These are phyloP conservation scores for Hyperoplus immaculatus DNA, from an alignment of 2,797 vertebrate genomes.

Conservation along the genomic window DNA sequence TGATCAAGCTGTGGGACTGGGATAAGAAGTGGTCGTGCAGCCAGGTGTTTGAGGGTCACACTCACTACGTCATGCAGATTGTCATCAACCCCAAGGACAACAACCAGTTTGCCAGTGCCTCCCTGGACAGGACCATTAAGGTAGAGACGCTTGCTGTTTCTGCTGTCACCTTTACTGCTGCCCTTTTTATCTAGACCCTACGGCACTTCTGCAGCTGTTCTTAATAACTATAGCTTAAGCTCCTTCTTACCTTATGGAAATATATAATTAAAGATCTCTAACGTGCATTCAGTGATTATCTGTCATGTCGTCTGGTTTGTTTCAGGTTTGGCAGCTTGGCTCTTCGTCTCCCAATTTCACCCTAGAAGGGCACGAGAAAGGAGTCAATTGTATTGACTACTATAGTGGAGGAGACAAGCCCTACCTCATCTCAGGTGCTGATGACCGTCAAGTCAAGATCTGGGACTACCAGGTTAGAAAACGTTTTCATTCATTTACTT, in stretches of 20 bases:
- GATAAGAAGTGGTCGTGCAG: slow-evolving; percentile 99
- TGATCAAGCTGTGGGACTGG: slow-evolving; percentile 99
- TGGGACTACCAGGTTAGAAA: slow-evolving; percentile 97
- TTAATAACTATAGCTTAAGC: neutral
- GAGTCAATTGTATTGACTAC: slow-evolving; percentile 98
- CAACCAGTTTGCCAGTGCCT: slow-evolving; percentile 98
- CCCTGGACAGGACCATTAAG: slow-evolving; percentile 97
- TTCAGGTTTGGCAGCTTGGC: slow-evolving; percentile 97
- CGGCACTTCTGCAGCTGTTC: neutral
- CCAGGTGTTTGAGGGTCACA: slow-evolving; percentile 99
- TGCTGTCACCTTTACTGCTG: neutral
- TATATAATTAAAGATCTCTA: neutral
- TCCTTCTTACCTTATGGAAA: neutral
- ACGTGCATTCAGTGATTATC: neutral
- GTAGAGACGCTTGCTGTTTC: slow-evolving; percentile 72
- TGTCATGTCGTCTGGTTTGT: slow-evolving; percentile 20
- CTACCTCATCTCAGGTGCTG: slow-evolving; percentile 97
- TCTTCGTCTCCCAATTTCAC: slow-evolving; percentile 98
- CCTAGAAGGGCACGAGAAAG: slow-evolving; percentile 97
- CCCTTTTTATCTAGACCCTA: neutral
- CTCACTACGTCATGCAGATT: slow-evolving; percentile 99
- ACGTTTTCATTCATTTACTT: neutral
- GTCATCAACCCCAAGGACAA: slow-evolving; percentile 99
- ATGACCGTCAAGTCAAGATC: slow-evolving; percentile 97
- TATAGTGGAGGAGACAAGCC: slow-evolving; percentile 99